Evolutionary conservation across 2,113 vertebrate genomes (phyloP).

Genomic region (Thomomys bottae): DNA sequence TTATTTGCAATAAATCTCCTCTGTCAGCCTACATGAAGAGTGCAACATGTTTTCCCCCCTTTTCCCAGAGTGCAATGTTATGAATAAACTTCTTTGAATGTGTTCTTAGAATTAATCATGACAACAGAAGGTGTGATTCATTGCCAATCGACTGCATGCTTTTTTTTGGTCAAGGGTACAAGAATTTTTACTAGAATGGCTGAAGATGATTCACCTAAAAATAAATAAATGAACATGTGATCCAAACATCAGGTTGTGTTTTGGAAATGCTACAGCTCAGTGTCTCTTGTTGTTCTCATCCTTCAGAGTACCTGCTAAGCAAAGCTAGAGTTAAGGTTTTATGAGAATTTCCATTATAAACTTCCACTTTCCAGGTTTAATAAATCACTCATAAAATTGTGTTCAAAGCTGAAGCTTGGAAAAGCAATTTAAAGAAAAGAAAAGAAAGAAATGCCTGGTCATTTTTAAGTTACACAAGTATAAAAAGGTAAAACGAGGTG

Average conservation of each 20-base stretch:
- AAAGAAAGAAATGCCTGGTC: constrained; percentile 63
- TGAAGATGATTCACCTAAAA: constrained; percentile 63
- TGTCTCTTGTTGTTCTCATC: background rate
- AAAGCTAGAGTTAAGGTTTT: constrained; percentile 53
- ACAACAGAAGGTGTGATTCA: constrained; percentile 64
- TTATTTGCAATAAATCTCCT: constrained; percentile 78
- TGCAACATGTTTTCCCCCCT: constrained; percentile 21
- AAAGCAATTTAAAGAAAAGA: constrained; percentile 81
- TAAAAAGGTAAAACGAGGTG: constrained; percentile 56
- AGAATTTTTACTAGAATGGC: constrained; percentile 56
- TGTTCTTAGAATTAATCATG: constrained; percentile 74
- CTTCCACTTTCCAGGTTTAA: constrained; percentile 74
- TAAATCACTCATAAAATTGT: constrained; percentile 81
- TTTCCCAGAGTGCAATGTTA: constrained; percentile 39
- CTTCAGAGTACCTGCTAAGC: constrained; percentile 60
- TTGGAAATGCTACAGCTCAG: constrained; percentile 35
- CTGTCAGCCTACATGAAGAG: constrained; percentile 62
- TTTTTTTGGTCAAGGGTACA: constrained; percentile 63
- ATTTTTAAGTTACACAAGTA: constrained; percentile 76
- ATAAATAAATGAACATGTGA: constrained; percentile 56
- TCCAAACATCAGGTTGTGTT: constrained; percentile 37
- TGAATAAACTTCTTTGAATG: constrained; percentile 63
- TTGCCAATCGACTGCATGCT: constrained; percentile 37
- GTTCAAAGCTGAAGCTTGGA: constrained; percentile 77
- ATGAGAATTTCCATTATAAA: constrained; percentile 77